Evolutionary conservation across 2,797 vertebrate genomes (phyloP), one percentile per base, ranked within the genome.

Genomic region (Myotis findleyi): DNA sequence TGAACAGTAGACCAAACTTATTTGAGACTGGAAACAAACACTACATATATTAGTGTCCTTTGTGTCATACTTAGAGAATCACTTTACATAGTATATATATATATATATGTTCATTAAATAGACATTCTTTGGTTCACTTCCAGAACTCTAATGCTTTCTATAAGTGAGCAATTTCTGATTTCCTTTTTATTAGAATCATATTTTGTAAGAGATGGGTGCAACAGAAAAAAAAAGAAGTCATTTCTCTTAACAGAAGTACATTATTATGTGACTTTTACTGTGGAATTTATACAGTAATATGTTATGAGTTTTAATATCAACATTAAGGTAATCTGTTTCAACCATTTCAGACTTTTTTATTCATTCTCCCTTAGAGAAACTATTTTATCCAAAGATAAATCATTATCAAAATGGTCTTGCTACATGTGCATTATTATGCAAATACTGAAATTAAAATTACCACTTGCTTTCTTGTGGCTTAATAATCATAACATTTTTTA

Each of bases 401-500:
- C 41, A 94, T 85, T 95, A 97, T 36, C 36, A 77, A 87, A 97
- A 95, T 79, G 38, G 33, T 94, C 82, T 93, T 20, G 93, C 33
- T 64, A 21, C 55, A 53, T 95, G 13, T 92, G 73, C 51, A 94
- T 95, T 92, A 94, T 94, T 96, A 77, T 95, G 94, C 92, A 96
- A 64, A 90, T 2, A 51, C 4, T 94, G 76, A 94, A 76, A 83
- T 95, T 97, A 33, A 97, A 94, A 98, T 96, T 93, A 85, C 49
- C 92, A 69, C 2, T 93, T 97, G 93, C 71, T 30, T 77, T 27
- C 38, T 49, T 5, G 21, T 93, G 84, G 4, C 93, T 89, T 97
- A 94, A 96, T 95, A 93, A 94, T 73, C 82, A 51, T 38, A 97
- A 79, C 1, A 97, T 97, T 95, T 95, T 97, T 95, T 96, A 81